These are phyloP conservation scores for Drosophila rufa DNA, from an alignment of 1,140 invertebrate species.

Conservation along the genomic window DNA sequence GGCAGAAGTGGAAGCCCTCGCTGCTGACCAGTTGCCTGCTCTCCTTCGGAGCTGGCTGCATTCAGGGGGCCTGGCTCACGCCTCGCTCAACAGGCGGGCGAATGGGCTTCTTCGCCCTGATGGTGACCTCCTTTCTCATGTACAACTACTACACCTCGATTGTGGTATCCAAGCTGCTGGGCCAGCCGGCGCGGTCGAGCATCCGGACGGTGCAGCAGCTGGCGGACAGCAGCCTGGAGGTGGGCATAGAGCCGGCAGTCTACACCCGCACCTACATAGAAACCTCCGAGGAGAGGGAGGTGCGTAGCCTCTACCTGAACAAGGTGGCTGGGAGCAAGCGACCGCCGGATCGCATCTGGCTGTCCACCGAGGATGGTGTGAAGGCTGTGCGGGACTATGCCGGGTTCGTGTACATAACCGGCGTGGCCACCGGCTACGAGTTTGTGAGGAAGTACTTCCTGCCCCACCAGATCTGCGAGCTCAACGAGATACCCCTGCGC, in stretches of 20 bases:
- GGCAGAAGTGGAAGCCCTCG: slow-evolving; percentile 45
- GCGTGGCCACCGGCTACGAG: slow-evolving; percentile 62
- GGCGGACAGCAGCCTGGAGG: slow-evolving; percentile 75
- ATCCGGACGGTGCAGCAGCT: slow-evolving; percentile 74
- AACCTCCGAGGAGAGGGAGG: slow-evolving; percentile 35
- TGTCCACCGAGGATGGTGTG: slow-evolving; percentile 64
- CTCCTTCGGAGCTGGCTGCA: slow-evolving; percentile 73
- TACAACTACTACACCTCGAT: slow-evolving; percentile 84
- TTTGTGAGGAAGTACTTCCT: slow-evolving; percentile 63
- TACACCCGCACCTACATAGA: slow-evolving; percentile 66
- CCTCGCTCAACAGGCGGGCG: slow-evolving; percentile 73
- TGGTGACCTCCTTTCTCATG: slow-evolving; percentile 69
- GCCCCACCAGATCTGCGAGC: slow-evolving; percentile 77
- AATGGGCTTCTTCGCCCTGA: slow-evolving; percentile 71
- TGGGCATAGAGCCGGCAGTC: slow-evolving; percentile 58
- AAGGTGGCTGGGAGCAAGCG: slow-evolving; percentile 55
- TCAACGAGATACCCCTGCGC: slow-evolving; percentile 71
- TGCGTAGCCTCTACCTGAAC: slow-evolving; percentile 57
- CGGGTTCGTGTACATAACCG: slow-evolving; percentile 72
- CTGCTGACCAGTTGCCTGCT: slow-evolving; percentile 71
- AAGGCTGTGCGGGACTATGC: slow-evolving; percentile 52
- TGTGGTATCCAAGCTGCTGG: slow-evolving; percentile 73
- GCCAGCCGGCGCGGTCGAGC: slow-evolving; percentile 62
- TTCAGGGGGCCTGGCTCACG: slow-evolving; percentile 72
- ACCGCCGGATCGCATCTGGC: slow-evolving; percentile 45